Evolutionary conservation across 2,797 vertebrate species (phyloP), one percentile per base, ranked within the genome.

Genomic region (Melanotaenia maccullochi): DNA sequence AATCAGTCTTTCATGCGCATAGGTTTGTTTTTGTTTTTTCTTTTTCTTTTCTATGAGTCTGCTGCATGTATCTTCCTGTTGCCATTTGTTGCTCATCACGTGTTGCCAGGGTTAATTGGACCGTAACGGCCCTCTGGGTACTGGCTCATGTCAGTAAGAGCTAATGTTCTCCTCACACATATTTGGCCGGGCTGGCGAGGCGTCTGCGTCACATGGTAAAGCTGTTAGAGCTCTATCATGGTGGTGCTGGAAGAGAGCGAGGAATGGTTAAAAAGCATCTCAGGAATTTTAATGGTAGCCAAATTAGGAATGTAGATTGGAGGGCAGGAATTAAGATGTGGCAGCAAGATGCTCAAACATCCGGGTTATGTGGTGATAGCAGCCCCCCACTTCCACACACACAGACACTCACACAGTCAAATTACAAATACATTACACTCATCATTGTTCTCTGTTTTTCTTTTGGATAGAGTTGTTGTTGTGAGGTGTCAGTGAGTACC

Each of bases 401-500:
- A 47, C 44, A 58, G 58, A 22, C 14, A 63, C 58, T 56, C 36
- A 60, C 9, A 63, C 58, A 28, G 9, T 56, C 11, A 1, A 35
- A 54, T 62, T 65, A 3, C 2, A 65, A 38, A 12, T 40, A 40
- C 64, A 58, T 58, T 16, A 36, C 38, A 80, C 71, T 85, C 8
- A 75, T 76, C 72, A 28, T 67, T 84, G 65, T 84, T 73, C 60
- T 87, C 38, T 90, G 64, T 85, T 88, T 87, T 90, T 80, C 87
- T 55, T 88, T 85, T 86, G 85, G 83, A 89, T 93, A 89, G 73
- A 93, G 78, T 81, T 87, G 91, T 92, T 93, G 93, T 93, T 95
- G 93, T 93, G 95, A 94, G 91, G 92, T 94, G 88, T 95, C 94
- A 92, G 94, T 94, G 93, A 95, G 95, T 94, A 95, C 82, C 80